Percentiles rank a stretch among this genome's conserved stretches.
Evolutionary conservation across 2,113 vertebrate species (phyloP).

Genomic region (Patagioenas fasciata): DNA sequence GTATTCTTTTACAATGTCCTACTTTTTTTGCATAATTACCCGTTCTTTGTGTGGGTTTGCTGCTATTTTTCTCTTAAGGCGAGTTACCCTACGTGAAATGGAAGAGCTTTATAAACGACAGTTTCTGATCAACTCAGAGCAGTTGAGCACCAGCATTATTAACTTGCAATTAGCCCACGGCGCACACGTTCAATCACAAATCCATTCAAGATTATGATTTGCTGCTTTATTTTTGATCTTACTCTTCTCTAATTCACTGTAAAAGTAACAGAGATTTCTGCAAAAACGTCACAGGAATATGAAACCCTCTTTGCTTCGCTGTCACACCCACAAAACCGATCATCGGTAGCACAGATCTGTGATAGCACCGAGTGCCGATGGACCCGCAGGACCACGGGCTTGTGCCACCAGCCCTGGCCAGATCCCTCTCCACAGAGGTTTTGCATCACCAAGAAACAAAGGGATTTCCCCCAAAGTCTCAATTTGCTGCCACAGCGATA

Average conservation of each 20-base stretch:
- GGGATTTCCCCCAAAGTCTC: not conserved
- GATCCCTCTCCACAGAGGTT: not conserved
- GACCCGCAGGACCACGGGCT: not conserved
- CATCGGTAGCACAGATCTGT: fast-evolving
- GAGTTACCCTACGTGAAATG: not conserved
- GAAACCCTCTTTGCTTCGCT: not conserved
- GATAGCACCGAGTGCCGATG: not conserved
- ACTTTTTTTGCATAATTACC: not conserved
- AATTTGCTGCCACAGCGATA: not conserved
- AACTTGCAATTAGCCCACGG: not conserved
- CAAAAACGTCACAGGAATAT: not conserved
- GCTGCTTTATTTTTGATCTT: not conserved
- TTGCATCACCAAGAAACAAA: not conserved
- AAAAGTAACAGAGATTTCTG: not conserved
- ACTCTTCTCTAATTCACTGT: not conserved
- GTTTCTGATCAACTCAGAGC: not conserved
- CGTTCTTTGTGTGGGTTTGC: not conserved
- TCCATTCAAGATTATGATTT: not conserved
- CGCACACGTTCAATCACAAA: not conserved
- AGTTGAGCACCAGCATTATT: not conserved
- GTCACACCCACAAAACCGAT: not conserved
- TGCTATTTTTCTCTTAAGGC: not conserved
- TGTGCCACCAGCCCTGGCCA: not conserved
- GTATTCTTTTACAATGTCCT: not conserved
- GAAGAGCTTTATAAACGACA: not conserved